Conservation (phyloP, 2,797 vertebrate genomes). For the Buceros bicornis region DNA sequence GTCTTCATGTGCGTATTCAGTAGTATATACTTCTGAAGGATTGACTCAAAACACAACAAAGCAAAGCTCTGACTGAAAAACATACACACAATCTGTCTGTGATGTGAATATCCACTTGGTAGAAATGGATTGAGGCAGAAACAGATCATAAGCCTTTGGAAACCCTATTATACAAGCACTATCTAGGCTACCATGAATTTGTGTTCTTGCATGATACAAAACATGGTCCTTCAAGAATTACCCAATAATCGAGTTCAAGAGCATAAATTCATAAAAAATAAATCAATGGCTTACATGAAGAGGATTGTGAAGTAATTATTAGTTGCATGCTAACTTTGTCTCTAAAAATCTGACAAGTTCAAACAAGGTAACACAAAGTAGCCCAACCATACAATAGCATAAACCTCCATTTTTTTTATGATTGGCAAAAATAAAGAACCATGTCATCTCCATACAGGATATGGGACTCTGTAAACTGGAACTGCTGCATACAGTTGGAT, state of each 20-base stretch:
- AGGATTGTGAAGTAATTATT: neutral
- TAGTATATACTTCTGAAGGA: neutral
- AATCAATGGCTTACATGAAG: neutral
- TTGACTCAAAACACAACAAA: neutral
- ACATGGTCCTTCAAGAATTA: neutral
- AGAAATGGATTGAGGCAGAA: constrained; percentile 16
- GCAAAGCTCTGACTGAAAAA: constrained; percentile 18
- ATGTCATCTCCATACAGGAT: neutral
- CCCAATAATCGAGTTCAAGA: neutral
- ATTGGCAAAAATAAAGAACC: neutral
- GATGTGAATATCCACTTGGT: neutral
- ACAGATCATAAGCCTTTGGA: neutral
- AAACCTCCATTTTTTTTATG: neutral
- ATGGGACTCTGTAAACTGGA: neutral
- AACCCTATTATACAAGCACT: neutral
- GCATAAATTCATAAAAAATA: neutral
- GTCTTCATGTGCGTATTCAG: neutral
- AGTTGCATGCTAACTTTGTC: neutral
- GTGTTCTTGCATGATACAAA: neutral
- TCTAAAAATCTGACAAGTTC: neutral
- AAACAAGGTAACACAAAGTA: neutral
- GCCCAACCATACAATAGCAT: neutral
- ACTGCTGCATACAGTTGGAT: neutral
- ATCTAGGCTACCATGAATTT: neutral
- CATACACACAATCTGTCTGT: neutral